Evolutionary conservation across 2,797 vertebrate species (phyloP), one percentile per base, ranked within the genome.

Genomic region (Sebastes oblongus): DNA sequence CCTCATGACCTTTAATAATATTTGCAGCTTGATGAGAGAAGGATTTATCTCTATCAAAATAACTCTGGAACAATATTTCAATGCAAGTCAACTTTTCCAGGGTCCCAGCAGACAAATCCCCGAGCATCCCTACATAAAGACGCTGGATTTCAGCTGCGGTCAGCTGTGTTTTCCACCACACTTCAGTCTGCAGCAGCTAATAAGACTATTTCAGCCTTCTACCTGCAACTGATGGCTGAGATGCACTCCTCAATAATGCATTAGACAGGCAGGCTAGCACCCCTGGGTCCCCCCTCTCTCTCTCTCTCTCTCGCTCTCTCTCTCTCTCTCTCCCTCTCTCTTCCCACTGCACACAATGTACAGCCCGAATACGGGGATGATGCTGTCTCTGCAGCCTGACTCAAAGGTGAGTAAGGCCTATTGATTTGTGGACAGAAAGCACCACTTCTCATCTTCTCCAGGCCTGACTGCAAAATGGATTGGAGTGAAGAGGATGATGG

Each of bases 231-330:
- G 91, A 93, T 89, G 93, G 88, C 92, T 93, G 91, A 93, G 92
- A 94, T 93, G 87, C 92, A 88, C 91, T 93, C 77, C 89, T 96
- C 93, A 95, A 95, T 96, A 95, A 96, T 96, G 92, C 91, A 96
- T 94, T 94, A 93, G 92, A 93, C 83, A 88, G 92, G 84, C 91
- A 88, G 85, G 86, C 86, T 84, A 94, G 91, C 92, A 90, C 91
- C 92, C 92, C 82, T 91, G 92, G 78, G 92, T 90, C 92, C 90
- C 93, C 85, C 54, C 66, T 6, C 64, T 12, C 36, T 5, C 34
- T 39, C 36, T 39, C 25, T 5, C 39, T 2, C 73, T 3, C 12
- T 77, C 66, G 54, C 61, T 34, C 18, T n/a, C 70, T 27, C 36
- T 39, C 36, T 39, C 25, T 5, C 39, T 60, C 66, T 59, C 50